Evolutionary conservation across 2,888 invertebrate species (phyloP), one percentile per base, ranked within the genome.

Genomic region (Cephus nigrinus): DNA sequence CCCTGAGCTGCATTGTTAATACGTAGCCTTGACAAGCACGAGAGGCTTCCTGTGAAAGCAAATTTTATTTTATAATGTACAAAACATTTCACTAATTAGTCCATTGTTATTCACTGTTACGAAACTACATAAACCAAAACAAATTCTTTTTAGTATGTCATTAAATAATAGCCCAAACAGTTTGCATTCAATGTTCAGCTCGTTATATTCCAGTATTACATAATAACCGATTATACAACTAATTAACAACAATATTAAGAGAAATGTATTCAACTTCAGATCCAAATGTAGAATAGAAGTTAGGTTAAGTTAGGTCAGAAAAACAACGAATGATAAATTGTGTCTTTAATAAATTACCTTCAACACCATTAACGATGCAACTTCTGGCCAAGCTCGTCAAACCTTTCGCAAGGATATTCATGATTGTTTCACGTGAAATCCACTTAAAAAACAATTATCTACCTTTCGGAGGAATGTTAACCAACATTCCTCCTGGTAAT

Each of bases 391-490:
- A 79, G 31, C 75, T 85, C 23, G 82, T 78, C 69, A 88, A 36
- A 73, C 81, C 83, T 74, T 75, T 87, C 9, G 82, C 77, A 36
- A 90, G 78, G 69, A 86, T 76, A 76, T 86, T 90, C 90, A 90
- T 90, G 76, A 23, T 74, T 76, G n/a, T 75, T 31, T 71, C 33
- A 9, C 33, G 31, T 55, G 9, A 71, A 71, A 30, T 4, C 23
- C 35, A 34, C 15, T 74, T 77, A 33, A 75, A 78, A 12, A 72
- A 78, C 69, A 32, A 76, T 74, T 72, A 69, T 73, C 74, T 69
- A 32, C 74, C 32, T 71, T 11, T 15, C 15, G 31, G 71, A 31
- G 71, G 71, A 71, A 71, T 71, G 71, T 71, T 33, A 33, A 71
- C 71, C 31, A 71, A 71, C 71, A 71, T 71, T 71, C 71, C 71